Evolutionary conservation across 2,113 vertebrate genomes (phyloP).

Genomic region (Lipophrys pholis): DNA sequence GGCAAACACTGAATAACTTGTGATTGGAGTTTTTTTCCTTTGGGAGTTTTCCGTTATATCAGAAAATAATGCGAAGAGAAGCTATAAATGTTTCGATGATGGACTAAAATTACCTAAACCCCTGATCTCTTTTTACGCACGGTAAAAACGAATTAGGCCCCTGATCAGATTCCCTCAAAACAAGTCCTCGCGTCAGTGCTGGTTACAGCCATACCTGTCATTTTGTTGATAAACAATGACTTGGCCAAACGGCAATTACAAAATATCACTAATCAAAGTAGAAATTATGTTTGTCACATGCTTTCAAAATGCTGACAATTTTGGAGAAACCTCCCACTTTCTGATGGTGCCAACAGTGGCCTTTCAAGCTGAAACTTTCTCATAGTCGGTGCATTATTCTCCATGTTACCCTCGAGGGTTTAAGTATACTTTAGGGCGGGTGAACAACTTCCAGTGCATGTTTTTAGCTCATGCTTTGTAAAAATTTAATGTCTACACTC

Average conservation of each 20-base stretch:
- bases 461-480: too few species aligned
- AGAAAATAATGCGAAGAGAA: too few species aligned
- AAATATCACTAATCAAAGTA: slow-evolving; percentile 44
- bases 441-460: too few species aligned
- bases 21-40: too few species aligned
- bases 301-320: slow-evolving; percentile 36
- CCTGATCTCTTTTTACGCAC: neutral
- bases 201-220: slow-evolving; percentile 44
- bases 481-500: too few species aligned
- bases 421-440: too few species aligned
- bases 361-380: slow-evolving; percentile 8
- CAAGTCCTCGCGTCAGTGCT: slow-evolving; percentile 9
- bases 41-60: too few species aligned
- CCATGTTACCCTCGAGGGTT: neutral
- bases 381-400: neutral
- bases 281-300: slow-evolving; percentile 40
- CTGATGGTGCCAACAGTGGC: slow-evolving; percentile 1
- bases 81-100: neutral
- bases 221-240: slow-evolving; percentile 39
- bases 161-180: slow-evolving; percentile 12
- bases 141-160: slow-evolving; percentile 3
- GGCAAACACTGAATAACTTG: too few species aligned
- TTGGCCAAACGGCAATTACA: slow-evolving; percentile 57
- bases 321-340: slow-evolving; percentile 15
- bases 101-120: slow-evolving; percentile 10